These are phyloP conservation scores for Eumeta japonica DNA, from an alignment of 1,140 invertebrate genomes.

Conservation along the genomic window DNA sequence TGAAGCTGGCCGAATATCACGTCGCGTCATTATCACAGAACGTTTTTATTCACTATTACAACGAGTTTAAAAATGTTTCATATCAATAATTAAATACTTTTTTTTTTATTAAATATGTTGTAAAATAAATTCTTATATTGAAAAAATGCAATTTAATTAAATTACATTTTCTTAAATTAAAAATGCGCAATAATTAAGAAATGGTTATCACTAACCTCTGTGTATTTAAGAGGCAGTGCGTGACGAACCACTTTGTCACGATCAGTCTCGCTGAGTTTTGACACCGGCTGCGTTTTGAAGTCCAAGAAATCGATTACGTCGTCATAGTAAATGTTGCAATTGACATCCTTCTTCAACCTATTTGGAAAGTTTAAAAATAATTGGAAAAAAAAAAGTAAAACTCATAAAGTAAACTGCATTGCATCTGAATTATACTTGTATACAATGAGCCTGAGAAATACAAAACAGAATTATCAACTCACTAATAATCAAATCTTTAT, in stretches of 20 bases:
- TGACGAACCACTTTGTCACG: constrained; percentile 42
- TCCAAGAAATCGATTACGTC: constrained; percentile 64
- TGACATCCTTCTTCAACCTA: constrained; percentile 60
- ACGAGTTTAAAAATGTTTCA: no score
- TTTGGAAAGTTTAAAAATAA: background rate
- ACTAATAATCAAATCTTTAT: no score
- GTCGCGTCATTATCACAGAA: no score
- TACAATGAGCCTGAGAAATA: no score
- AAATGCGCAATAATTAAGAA: no score
- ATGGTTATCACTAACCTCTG: constrained; percentile 25
- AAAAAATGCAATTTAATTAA: background rate
- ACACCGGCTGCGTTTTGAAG: constrained; percentile 56
- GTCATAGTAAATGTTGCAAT: constrained; percentile 61
- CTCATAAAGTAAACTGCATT: background rate
- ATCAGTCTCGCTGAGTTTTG: constrained; percentile 56
- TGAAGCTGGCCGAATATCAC: no score
- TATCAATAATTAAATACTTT: no score
- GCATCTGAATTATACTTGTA: background rate
- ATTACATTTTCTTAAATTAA: no score
- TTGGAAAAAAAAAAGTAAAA: background rate
- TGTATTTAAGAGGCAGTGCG: constrained; percentile 39
- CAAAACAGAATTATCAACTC: no score
- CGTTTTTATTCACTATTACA: no score
- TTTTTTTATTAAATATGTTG: no score
- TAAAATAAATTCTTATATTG: background rate